A percentile compares a stretch with the other conserved stretches of the same genome.
phyloP scores from a whole-genome alignment of 92 coral and sea anemone species.

The Epizoanthus illoricatus region DNA sequence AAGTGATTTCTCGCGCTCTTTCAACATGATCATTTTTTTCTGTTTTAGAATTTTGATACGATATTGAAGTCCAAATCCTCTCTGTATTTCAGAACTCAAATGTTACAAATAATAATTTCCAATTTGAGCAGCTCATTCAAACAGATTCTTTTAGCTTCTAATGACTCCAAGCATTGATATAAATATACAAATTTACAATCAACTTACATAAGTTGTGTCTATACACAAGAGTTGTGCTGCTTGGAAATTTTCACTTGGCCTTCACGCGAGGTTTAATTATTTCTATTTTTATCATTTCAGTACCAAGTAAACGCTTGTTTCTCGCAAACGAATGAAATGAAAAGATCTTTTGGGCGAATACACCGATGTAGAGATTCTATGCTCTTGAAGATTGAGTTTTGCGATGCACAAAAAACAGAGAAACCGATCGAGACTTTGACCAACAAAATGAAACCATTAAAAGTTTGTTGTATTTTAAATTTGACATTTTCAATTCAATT shows the following conservation, averaged over 20 bases:
- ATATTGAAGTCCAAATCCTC: background rate
- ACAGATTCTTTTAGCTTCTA: conserved; percentile 19
- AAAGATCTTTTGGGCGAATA: too few relatives aligned
- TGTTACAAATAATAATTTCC: conserved; percentile 12
- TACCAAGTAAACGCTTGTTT: too few relatives aligned
- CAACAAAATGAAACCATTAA: background rate
- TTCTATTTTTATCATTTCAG: background rate
- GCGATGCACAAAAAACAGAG: too few relatives aligned
- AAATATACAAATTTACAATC: background rate
- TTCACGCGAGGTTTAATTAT: background rate
- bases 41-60: conserved; percentile 16
- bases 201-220: background rate
- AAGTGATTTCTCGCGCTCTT: conserved; percentile 29
- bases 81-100: background rate
- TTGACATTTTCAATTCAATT: conserved; percentile 8
- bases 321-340: too few relatives aligned
- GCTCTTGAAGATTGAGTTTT: too few relatives aligned
- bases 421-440: background rate
- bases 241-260: background rate
- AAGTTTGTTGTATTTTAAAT: conserved; percentile 17
- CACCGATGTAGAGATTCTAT: too few relatives aligned
- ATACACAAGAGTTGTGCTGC: background rate
- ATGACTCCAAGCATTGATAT: conserved; percentile 4
- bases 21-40: background rate
- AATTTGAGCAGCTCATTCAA: conserved; percentile 6